phyloP scores from a whole-genome alignment of 2,888 invertebrate species.

The Chrysopilus asiliformis region DNA sequence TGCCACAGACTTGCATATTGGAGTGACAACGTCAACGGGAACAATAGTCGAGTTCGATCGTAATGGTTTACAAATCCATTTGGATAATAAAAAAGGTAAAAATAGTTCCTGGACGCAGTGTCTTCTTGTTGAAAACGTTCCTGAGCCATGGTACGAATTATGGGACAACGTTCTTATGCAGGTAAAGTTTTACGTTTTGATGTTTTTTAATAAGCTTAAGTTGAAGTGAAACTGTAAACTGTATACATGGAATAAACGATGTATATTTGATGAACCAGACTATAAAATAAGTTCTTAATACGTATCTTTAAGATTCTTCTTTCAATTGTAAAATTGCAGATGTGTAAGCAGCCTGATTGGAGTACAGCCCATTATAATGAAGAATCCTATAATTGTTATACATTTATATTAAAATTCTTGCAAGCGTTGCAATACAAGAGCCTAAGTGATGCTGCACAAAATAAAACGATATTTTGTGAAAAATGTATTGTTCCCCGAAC shows the following conservation, averaged over 20 bases:
- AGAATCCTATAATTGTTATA: slow-evolving; percentile 69
- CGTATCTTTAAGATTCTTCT: slow-evolving; percentile 1
- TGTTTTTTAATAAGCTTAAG: no score
- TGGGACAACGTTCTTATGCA: slow-evolving; percentile 53
- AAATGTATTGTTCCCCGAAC: slow-evolving; percentile 70
- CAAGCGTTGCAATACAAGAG: slow-evolving; percentile 56
- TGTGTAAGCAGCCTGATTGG: slow-evolving; percentile 49
- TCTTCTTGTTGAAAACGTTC: slow-evolving; percentile 52
- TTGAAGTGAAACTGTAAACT: no score
- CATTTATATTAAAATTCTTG: slow-evolving; percentile 71
- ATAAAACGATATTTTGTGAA: slow-evolving; percentile 59
- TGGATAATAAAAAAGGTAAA: slow-evolving; percentile 32
- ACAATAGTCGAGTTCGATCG: slow-evolving; percentile 74
- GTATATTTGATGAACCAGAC: no score
- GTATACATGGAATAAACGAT: no score
- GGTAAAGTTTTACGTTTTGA: no score
- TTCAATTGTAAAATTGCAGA: slow-evolving; percentile 22
- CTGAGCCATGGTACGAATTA: slow-evolving; percentile 50
- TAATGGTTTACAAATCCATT: slow-evolving; percentile 51
- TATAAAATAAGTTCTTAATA: slow-evolving; percentile 3
- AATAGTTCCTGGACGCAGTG: slow-evolving; percentile 55
- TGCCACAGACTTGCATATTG: slow-evolving; percentile 78
- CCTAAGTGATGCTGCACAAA: slow-evolving; percentile 50
- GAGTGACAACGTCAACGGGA: slow-evolving; percentile 70
- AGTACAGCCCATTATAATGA: slow-evolving; percentile 57